phyloP scores from a whole-genome alignment of 1,140 invertebrate genomes.

The Palaemon carinicauda region DNA sequence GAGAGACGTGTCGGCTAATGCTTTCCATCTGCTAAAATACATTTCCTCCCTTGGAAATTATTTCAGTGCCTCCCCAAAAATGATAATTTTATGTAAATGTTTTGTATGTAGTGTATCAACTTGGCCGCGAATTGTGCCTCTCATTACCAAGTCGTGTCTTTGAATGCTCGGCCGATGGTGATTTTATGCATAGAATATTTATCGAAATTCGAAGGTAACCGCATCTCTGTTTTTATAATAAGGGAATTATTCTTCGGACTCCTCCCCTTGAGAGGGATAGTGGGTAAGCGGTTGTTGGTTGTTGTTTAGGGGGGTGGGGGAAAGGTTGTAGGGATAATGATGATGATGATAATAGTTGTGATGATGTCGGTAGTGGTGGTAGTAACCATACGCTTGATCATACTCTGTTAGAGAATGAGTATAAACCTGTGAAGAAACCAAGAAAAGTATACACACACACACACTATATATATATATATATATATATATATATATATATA shows the following conservation, averaged over 20 bases:
- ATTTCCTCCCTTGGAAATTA: neutral
- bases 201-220: neutral
- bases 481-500: conserved; percentile 45
- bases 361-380: too few relatives aligned
- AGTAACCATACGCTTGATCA: too few relatives aligned
- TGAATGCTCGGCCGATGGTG: neutral
- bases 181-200: conserved; percentile 10
- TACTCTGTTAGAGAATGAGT: too few relatives aligned
- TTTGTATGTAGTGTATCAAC: conserved; percentile 5
- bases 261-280: too few relatives aligned
- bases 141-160: neutral
- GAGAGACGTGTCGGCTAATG: neutral
- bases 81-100: conserved; percentile 8
- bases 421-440: too few relatives aligned
- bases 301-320: too few relatives aligned
- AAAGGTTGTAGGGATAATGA: too few relatives aligned
- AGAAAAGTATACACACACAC: too few relatives aligned
- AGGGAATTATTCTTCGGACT: too few relatives aligned
- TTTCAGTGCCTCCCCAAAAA: neutral
- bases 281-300: too few relatives aligned
- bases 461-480: conserved; percentile 41
- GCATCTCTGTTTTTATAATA: too few relatives aligned
- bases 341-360: too few relatives aligned
- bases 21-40: neutral
- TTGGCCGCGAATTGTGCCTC: neutral